These are phyloP conservation scores for Neotragus pygmaeus DNA, from an alignment of 2,113 vertebrate species.

Conservation along the genomic window DNA sequence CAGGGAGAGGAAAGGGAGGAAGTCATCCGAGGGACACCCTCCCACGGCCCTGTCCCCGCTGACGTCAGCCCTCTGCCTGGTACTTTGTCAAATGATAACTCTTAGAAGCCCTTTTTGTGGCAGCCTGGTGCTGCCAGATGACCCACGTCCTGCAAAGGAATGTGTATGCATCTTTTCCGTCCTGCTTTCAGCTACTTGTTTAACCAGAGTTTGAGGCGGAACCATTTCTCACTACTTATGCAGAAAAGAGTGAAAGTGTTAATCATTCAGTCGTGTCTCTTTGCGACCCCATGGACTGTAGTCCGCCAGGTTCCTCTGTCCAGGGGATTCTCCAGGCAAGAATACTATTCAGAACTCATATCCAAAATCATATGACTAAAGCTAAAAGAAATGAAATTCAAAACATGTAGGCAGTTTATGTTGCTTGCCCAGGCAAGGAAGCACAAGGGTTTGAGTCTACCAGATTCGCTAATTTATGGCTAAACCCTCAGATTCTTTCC, in stretches of 20 bases:
- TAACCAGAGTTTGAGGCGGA: not conserved
- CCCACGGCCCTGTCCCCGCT: slow-evolving; percentile 7
- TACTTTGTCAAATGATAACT: not conserved
- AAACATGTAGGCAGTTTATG: not conserved
- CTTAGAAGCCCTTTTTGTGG: slow-evolving; percentile 26
- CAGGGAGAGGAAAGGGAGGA: slow-evolving; percentile 63
- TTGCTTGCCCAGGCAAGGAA: not conserved
- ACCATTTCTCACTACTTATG: not conserved
- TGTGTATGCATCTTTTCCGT: not conserved
- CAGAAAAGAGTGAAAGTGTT: not conserved
- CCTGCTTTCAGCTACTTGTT: not conserved
- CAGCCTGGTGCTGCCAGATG: not conserved
- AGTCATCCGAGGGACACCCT: slow-evolving; percentile 52
- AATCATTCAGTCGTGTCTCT: not conserved
- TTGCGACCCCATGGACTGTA: not conserved
- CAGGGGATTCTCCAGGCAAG: not conserved
- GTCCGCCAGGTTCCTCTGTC: not conserved
- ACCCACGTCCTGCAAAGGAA: not conserved
- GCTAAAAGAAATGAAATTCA: not conserved
- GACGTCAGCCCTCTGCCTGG: slow-evolving; percentile 45
- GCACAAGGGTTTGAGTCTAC: not conserved
- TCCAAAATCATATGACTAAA: not conserved
- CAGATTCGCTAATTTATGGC: not conserved
- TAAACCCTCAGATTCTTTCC: too few species aligned
- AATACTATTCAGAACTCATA: not conserved